These are phyloP conservation scores for Rhynchonema sp. DNA, from an alignment of 2,888 invertebrate genomes.

Conservation along the genomic window DNA sequence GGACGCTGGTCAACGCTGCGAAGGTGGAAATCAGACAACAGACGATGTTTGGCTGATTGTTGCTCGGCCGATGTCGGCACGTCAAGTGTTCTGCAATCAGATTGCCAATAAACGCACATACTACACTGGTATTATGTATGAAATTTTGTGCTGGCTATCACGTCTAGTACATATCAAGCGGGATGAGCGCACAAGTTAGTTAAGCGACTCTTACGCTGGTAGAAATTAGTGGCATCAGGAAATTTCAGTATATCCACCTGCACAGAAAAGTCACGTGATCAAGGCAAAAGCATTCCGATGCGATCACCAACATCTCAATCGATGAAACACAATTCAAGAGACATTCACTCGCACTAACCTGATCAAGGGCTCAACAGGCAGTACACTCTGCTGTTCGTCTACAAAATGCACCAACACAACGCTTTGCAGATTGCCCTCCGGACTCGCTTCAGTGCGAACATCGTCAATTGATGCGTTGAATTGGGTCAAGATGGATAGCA, in stretches of 20 bases:
- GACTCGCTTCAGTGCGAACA: background rate
- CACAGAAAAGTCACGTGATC: no score
- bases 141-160: no score
- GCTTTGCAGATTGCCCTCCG: background rate
- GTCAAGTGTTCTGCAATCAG: constrained; percentile 6
- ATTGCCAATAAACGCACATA: no score
- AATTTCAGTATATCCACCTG: no score
- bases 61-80: constrained; percentile 1
- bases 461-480: constrained; percentile 6
- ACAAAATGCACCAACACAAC: constrained; percentile 7
- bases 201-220: no score
- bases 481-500: constrained; percentile 3
- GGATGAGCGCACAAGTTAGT: no score
- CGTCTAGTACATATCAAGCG: no score
- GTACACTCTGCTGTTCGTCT: background rate
- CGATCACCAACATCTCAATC: no score
- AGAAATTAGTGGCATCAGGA: no score
- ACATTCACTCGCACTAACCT: background rate
- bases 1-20: background rate
- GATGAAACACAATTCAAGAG: no score
- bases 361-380: background rate
- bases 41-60: constrained; percentile 1
- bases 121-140: no score
- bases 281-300: no score
- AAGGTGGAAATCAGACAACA: background rate